Base-by-base conservation (phyloP, 1,140 invertebrate genomes). In the Drosophila ironensis region DNA sequence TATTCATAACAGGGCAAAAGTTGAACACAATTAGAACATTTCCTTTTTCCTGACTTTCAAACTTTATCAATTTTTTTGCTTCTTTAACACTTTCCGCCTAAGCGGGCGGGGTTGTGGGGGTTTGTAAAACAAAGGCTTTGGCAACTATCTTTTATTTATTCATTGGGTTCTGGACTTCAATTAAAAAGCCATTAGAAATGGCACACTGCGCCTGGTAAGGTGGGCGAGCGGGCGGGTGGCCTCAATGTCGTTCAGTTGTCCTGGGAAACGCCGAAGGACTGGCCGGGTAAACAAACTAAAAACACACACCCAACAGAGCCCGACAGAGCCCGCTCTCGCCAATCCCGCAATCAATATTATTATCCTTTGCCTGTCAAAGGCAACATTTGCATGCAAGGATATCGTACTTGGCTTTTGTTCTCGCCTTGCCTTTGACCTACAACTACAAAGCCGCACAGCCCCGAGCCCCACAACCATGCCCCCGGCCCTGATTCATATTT, bases 301-400 rank as follows among this genome's bases (percentile, higher is more conserved):
- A 82, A 78, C 77, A 69, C 25, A 78, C 52, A 42, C 54, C 27
- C 25, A 52, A 24, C 8, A 17, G 27, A 5, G 30, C 30, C 5
- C 30, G 6, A 33, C 30, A n/a, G n/a, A n/a, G n/a, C n/a, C n/a
- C n/a, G n/a, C 14, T 8, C 40, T 11, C 2, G 38, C 24, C 51
- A 45, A 42, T 42, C 46, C 22, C 25, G 33, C 71, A 84, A 82
- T 86, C 80, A 73, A 84, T 84, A 78, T 66, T 84, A 74, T 70
- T 84, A 84, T 84, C 74, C 71, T 72, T 75, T 72, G 71, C 38
- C 52, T 74, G 66, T 78, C 70, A 86, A 86, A 86, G 61, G 59
- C 17, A 54, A 68, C 61, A 84, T 86, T 84, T 84, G 74, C 80
- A 80, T 84, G 80, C 74, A 84, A 82, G 74, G 78, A 63, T 52